A percentile compares a stretch with the other conserved stretches of the same genome.
Conservation (phyloP, 1,140 invertebrate genomes). For the Calliopsis andreniformis region DNA sequence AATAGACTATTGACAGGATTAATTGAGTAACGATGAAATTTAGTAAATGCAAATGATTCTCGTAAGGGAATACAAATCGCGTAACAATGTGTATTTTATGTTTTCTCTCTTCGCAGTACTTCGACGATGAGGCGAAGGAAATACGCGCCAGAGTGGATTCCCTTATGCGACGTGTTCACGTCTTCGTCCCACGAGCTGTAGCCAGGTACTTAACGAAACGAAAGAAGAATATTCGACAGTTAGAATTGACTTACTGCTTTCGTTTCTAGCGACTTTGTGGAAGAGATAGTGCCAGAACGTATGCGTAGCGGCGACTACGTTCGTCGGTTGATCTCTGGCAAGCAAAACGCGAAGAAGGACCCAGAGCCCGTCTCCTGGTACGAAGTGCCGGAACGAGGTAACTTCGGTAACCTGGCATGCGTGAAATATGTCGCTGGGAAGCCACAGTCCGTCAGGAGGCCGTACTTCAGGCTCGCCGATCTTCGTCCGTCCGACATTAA, state of each 20-base stretch:
- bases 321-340: constrained; percentile 83
- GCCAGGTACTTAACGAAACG: constrained; percentile 77
- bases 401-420: constrained; percentile 87
- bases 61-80: not conserved
- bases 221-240: too few relatives aligned
- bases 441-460: constrained; percentile 86
- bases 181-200: constrained; percentile 85
- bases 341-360: constrained; percentile 82
- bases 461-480: constrained; percentile 85
- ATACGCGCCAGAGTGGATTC: constrained; percentile 89
- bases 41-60: constrained; percentile 14
- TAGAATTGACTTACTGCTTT: too few relatives aligned
- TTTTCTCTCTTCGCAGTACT: constrained; percentile 83
- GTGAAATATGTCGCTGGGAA: constrained; percentile 89
- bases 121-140: constrained; percentile 89
- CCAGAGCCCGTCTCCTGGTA: constrained; percentile 84
- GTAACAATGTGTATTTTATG: constrained; percentile 15
- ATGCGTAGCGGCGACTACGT: constrained; percentile 85
- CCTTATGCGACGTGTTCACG: constrained; percentile 87
- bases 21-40: constrained; percentile 4
- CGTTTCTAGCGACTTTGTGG: constrained; percentile 75
- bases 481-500: constrained; percentile 81
- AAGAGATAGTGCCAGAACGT: constrained; percentile 76
- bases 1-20: not conserved
- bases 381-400: constrained; percentile 84